phyloP scores from a whole-genome alignment of 2,797 vertebrate genomes.

The Tokudaia tokunoshimensis region DNA sequence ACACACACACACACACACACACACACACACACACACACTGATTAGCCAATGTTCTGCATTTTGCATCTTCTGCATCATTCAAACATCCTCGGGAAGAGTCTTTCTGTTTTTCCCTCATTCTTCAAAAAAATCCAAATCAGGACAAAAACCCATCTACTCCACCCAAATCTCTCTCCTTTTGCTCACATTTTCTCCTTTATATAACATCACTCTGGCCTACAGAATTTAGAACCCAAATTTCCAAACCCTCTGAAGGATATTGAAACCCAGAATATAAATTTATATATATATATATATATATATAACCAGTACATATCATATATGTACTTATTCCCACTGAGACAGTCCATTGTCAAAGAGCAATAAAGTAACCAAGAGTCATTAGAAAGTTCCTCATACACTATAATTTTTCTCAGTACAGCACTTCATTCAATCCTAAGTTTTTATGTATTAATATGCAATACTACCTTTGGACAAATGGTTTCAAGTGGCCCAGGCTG shows the following conservation, averaged over 20 bases:
- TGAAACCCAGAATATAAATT: background rate
- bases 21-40: background rate
- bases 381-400: background rate
- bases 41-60: background rate
- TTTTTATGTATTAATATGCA: background rate
- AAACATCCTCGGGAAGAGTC: background rate
- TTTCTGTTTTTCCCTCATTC: background rate
- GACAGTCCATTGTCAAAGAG: background rate
- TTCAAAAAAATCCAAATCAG: background rate
- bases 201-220: conserved; percentile 2
- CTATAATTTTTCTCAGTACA: background rate
- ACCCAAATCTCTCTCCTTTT: background rate
- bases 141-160: background rate
- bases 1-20: background rate
- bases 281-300: too few species aligned
- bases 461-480: background rate
- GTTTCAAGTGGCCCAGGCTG: background rate
- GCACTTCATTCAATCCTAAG: background rate
- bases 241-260: background rate
- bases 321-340: background rate
- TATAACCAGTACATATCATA: too few species aligned
- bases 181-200: background rate
- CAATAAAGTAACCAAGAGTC: background rate
- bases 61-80: background rate
- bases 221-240: background rate